Evolutionary conservation across 2,113 vertebrate species (phyloP), one percentile per base, ranked within the genome.

Genomic region (Stigmatopora argus): DNA sequence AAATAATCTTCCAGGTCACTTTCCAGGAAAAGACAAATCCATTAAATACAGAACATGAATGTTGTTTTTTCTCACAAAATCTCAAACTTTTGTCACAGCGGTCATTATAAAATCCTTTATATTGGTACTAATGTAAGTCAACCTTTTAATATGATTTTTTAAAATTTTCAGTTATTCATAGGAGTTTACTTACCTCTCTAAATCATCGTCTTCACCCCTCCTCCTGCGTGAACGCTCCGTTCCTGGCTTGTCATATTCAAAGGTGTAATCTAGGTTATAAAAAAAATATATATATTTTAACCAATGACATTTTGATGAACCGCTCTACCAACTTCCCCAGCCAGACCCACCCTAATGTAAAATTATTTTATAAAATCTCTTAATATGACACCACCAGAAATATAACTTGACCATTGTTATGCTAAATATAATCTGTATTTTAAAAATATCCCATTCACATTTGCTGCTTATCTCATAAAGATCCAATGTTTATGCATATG

Each of bases 1-100:
- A 99, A 92, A 72, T 98, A 94, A 64, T 95, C 94, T 86, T 97
- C 97, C 64, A 98, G 90, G 85, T 99, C 97, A 88, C 97, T 99
- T 70, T 64, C 5, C 51, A 72, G 83, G 2, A 88, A 34, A 75
- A 52, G n/a, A 34, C 21, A 51, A 64, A 60, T 52, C n/a, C 21
- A 56, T 56, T 56, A 2, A 12, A 53, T 21, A 4, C 51, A 53
- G 10, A 53, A 53, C 5, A 11, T 53, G 12, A 1, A 53, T 53
- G 5, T 13, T 21, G 4, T 13, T 12, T 13, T 14, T 31, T 55
- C 21, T 13, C 11, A 53, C 10, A 53, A 53, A 19, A 38, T n/a
- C n/a, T n/a, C n/a, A n/a, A n/a, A n/a, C n/a, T 57, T 57, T 13
- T 26, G 14, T 21, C 5, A 5, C 18, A 5, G 17, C 34, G 6